Evolutionary conservation across 1,140 invertebrate genomes (phyloP).

Genomic region (Pectinophora gossypiella): DNA sequence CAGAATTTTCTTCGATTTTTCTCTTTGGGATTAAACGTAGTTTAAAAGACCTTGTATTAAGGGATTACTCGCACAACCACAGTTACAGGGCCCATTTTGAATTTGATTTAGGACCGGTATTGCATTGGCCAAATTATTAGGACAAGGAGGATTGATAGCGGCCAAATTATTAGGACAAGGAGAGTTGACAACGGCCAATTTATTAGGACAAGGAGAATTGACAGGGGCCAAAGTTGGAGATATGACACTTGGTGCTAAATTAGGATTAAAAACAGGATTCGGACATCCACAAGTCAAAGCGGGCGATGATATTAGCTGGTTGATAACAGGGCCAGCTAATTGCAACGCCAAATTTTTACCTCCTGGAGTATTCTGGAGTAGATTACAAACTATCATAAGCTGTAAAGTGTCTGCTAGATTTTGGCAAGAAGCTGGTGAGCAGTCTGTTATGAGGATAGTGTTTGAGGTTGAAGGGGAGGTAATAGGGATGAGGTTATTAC

Average conservation of each 20-base stretch:
- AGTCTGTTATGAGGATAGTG: slow-evolving; percentile 52
- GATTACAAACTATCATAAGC: slow-evolving; percentile 53
- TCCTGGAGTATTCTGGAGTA: slow-evolving; percentile 35
- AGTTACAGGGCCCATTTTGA: too few species aligned
- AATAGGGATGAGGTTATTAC: too few species aligned
- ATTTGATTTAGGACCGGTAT: too few species aligned
- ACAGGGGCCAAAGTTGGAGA: too few species aligned
- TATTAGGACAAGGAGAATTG: not conserved
- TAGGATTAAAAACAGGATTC: slow-evolving; percentile 23
- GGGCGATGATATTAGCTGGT: slow-evolving; percentile 35
- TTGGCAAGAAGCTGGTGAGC: slow-evolving; percentile 49
- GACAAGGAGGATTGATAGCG: not conserved
- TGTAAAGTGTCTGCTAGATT: slow-evolving; percentile 53
- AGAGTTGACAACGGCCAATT: not conserved
- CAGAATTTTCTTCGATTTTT: too few species aligned
- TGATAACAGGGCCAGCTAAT: slow-evolving; percentile 38
- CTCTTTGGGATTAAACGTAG: too few species aligned
- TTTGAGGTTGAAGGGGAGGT: not conserved
- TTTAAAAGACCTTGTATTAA: too few species aligned
- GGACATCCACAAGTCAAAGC: slow-evolving; percentile 31
- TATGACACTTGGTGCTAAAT: too few species aligned
- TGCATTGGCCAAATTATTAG: not conserved
- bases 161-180: not conserved
- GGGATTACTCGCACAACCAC: too few species aligned
- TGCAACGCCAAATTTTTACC: slow-evolving; percentile 31